These are phyloP conservation scores for Apocrypta bakeri DNA, from an alignment of 1,140 invertebrate genomes.

Conservation along the genomic window DNA sequence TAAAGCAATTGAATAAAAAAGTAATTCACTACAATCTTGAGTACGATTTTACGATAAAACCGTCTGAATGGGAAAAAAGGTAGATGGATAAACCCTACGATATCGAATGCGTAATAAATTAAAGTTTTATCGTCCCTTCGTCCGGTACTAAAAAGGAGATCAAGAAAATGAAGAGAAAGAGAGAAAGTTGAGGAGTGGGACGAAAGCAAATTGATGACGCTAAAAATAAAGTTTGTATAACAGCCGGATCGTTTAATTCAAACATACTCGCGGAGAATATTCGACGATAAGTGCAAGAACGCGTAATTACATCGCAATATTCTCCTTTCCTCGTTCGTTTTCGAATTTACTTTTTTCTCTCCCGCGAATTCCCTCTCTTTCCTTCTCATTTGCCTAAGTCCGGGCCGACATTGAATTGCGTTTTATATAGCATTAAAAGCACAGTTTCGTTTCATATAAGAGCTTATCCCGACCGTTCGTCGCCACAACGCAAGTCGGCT, in stretches of 20 bases:
- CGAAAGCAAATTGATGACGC: constrained; percentile 33
- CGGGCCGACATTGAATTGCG: constrained; percentile 38
- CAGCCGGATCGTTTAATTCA: constrained; percentile 42
- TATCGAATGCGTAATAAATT: constrained; percentile 45
- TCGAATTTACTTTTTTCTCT: constrained; percentile 20
- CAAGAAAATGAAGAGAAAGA: constrained; percentile 27
- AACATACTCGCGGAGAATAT: constrained; percentile 37
- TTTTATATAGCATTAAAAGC: constrained; percentile 46
- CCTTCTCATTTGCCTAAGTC: constrained; percentile 10
- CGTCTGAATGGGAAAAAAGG: background rate
- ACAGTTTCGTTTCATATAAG: constrained; percentile 44
- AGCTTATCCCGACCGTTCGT: constrained; percentile 2
- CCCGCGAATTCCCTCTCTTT: background rate
- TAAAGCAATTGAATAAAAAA: constrained; percentile 37
- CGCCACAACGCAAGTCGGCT: constrained; percentile 14
- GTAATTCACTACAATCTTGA: constrained; percentile 39
- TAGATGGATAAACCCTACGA: constrained; percentile 11
- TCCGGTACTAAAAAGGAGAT: constrained; percentile 13
- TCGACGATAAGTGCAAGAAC: constrained; percentile 30
- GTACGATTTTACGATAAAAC: constrained; percentile 35
- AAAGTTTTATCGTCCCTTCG: constrained; percentile 39
- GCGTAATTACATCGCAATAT: constrained; percentile 44
- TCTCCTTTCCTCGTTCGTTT: constrained; percentile 27
- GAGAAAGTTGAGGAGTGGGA: constrained; percentile 12
- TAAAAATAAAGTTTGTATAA: constrained; percentile 46